Evolutionary conservation across 1,140 invertebrate genomes (phyloP).

Genomic region (Pseudomyrmex flavicornis): DNA sequence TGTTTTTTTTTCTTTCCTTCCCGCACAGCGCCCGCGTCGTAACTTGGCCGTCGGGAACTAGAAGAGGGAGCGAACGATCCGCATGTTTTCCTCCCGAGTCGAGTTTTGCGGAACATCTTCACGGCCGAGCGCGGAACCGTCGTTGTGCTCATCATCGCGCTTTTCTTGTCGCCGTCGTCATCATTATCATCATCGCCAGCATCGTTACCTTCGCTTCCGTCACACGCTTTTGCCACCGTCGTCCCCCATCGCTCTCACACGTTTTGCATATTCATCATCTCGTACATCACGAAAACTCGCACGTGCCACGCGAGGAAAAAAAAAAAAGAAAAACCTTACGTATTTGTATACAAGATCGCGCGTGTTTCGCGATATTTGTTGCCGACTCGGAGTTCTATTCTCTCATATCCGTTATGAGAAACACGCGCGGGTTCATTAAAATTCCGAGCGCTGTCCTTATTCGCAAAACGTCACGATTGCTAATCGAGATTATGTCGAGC

Average conservation of each 20-base stretch:
- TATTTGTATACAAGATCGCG: constrained; percentile 25
- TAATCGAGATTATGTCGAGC: constrained; percentile 20
- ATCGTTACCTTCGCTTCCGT: constrained; percentile 24
- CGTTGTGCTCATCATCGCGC: constrained; percentile 2
- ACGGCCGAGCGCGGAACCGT: constrained; percentile 30
- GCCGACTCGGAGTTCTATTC: constrained; percentile 17
- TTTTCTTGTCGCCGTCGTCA: constrained; percentile 57
- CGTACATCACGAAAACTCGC: constrained; percentile 44
- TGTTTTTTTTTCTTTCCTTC: constrained; percentile 52
- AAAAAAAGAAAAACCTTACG: background rate
- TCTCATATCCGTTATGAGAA: constrained; percentile 29
- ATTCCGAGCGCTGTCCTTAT: constrained; percentile 7
- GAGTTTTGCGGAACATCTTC: constrained; percentile 69
- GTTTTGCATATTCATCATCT: constrained; percentile 46
- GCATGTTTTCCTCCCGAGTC: constrained; percentile 71
- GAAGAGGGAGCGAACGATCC: constrained; percentile 61
- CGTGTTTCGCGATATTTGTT: constrained; percentile 13
- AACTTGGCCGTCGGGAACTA: constrained; percentile 64
- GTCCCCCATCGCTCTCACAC: constrained; percentile 26
- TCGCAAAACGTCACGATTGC: background rate
- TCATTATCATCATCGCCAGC: constrained; percentile 57
- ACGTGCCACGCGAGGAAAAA: constrained; percentile 4
- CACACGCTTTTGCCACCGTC: background rate
- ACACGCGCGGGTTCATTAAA: constrained; percentile 27
- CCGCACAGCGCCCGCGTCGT: constrained; percentile 75